Evolutionary conservation across 1,140 invertebrate genomes (phyloP), one percentile per base, ranked within the genome.

Genomic region (Bicyclus anynana): DNA sequence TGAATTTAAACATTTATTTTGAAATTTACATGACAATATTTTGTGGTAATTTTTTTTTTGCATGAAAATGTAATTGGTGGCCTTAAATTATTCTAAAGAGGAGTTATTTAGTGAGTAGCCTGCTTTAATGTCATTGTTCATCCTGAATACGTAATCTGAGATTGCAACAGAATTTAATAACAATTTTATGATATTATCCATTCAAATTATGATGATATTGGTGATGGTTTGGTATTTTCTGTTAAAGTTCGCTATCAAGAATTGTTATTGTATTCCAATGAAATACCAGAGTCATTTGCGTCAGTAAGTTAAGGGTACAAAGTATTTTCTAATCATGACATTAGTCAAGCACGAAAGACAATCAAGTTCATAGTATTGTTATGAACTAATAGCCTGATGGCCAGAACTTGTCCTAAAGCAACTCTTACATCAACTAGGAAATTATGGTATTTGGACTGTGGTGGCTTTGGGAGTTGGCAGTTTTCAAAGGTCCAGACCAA

Each of bases 241-340:
- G n/a, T n/a, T 27, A 33, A 10, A 12, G 1, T 12, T 33, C 3
- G 29, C 10, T 10, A 33, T 33, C 29, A 33, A n/a, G n/a, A 33
- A 29, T 29, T 40, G 37, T 17, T 37, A 37, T 37, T 17, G 37
- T 7, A 40, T 5, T 40, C 1, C 5, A n/a, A 12, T 14, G 35
- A 37, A 37, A 14, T 37, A 12, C 12, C 3, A 1, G 1, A 14
- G 2, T 40, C 10, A 33, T 33, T 4, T 33, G 29, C 29, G n/a
- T 33, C 13, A 38, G 14, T 38, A 44, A 44, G 9, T 27, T 51
- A 37, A 38, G 29, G 48, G 54, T 62, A 62, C 53, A 62, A 62
- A 62, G 23, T 13, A 53, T 58, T 49, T 62, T 63, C 51, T 53
- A 65, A 66, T 59, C 55, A 62, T 67, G 64, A 59, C 60, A 56